Base-by-base conservation (phyloP, 2,888 invertebrate species). In the Macrosoma leucophasiata region DNA sequence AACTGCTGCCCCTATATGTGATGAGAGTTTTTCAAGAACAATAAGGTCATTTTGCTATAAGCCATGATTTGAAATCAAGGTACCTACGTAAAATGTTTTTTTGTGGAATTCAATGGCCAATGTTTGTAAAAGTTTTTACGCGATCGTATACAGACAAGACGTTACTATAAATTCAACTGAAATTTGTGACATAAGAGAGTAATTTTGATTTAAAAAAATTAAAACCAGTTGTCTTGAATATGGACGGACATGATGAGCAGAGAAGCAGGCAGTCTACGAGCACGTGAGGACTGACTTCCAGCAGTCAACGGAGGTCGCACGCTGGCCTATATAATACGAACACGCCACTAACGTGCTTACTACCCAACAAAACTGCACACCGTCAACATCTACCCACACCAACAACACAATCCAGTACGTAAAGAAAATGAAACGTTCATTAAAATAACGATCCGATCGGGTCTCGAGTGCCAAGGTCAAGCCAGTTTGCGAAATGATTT, bases 251-350 rank as follows among this genome's bases (percentile, higher is more conserved):
- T 19, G 27, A 11, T n/a, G 31, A 25, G 21, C 31, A 39, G 40
- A 41, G 41, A 34, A 13, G 19, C 32, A 4, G 4, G 26, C 26
- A 32, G 23, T 22, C 33, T 12, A 18, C 12, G 29, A 34, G 33
- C 32, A 37, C 36, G 31, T 34, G 33, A 32, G 30, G 32, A 36
- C 28, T 31, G 38, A 66, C 62, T 71, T 71, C 71, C 73, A 70
- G 69, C 54, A 29, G 42, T 57, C 59, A 56, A 49, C 71, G 70
- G 75, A 79, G 79, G 79, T 77, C 79, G 71, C 43, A 33, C 45
- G 36, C 58, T 78, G 78, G 69, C 76, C 82, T 82, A 82, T 82
- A 82, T 78, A 81, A 78, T 71, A 62, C 60, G 67, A 61, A 55
- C 61, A 56, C 66, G 55, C 61, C 57, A 66, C 60, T 53, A 62